Evolutionary conservation across 35 echinoderm and acorn worm genomes (phyloP).

Genomic region (Lytechinus variegatus): DNA sequence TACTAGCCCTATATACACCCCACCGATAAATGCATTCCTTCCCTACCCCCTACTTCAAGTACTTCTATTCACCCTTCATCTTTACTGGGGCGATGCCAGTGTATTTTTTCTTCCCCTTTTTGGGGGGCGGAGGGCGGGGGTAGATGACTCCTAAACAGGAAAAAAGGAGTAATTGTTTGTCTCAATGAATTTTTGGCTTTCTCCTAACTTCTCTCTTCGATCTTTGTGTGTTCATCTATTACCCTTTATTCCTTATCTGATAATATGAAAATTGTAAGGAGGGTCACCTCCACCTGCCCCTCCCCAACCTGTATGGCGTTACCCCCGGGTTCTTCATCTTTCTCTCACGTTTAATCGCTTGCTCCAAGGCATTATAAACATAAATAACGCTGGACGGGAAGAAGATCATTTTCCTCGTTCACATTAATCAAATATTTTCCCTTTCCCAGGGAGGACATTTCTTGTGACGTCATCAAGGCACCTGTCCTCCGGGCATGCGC

Average conservation of each 20-base stretch:
- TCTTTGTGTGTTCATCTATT: too few species aligned
- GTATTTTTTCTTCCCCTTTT: too few species aligned
- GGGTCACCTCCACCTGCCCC: too few species aligned
- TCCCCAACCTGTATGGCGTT: too few species aligned
- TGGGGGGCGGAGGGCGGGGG: too few species aligned
- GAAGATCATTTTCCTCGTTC: neutral
- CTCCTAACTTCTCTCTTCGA: too few species aligned
- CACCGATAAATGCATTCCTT: neutral
- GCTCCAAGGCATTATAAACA: constrained; percentile 10
- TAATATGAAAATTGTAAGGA: too few species aligned
- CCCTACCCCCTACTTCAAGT: neutral
- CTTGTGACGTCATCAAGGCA: neutral
- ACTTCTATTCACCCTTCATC: neutral
- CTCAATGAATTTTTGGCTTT: too few species aligned
- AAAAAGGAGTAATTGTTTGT: too few species aligned
- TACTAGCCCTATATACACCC: neutral
- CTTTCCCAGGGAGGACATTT: neutral
- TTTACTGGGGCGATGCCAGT: neutral
- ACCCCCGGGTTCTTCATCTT: neutral
- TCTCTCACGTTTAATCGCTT: neutral
- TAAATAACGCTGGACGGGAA: neutral
- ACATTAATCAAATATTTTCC: neutral
- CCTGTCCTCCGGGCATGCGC: neutral
- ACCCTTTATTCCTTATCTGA: too few species aligned
- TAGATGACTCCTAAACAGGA: too few species aligned